These are phyloP conservation scores for Scomber scombrus DNA, from an alignment of 2,113 vertebrate species.

Conservation along the genomic window DNA sequence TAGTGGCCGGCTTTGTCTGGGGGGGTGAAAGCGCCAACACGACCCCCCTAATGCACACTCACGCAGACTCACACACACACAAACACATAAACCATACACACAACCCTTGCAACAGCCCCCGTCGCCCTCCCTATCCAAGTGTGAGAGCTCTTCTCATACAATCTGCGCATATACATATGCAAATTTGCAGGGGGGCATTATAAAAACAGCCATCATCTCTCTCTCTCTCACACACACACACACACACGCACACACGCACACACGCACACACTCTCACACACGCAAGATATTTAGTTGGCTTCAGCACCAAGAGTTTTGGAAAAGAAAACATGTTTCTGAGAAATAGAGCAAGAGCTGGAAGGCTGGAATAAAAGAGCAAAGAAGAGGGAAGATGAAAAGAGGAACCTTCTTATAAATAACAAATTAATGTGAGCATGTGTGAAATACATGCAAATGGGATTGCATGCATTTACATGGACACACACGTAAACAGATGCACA, in stretches of 20 bases:
- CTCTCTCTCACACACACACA: conserved; percentile 40
- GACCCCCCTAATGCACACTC: conserved; percentile 37
- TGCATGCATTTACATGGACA: conserved; percentile 68
- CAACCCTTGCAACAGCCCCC: conserved; percentile 69
- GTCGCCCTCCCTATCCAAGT: conserved; percentile 75
- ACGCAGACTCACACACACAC: conserved; percentile 50
- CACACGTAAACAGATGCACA: conserved; percentile 54
- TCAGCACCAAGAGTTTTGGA: conserved; percentile 58
- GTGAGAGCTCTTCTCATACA: conserved; percentile 83
- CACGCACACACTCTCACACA: conserved; percentile 32
- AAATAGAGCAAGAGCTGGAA: conserved; percentile 63
- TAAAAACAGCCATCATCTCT: conserved; percentile 76
- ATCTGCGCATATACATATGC: conserved; percentile 85
- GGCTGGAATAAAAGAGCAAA: conserved; percentile 53
- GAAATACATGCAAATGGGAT: conserved; percentile 82
- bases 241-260: conserved; percentile 37
- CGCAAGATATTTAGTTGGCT: conserved; percentile 63
- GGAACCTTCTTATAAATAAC: conserved; percentile 71
- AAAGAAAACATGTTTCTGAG: conserved; percentile 66
- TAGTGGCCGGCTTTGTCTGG: conserved; percentile 83
- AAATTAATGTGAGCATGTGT: conserved; percentile 77
- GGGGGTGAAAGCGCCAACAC: conserved; percentile 69
- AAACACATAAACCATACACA: conserved; percentile 69
- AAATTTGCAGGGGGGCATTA: conserved; percentile 80
- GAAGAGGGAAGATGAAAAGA: conserved; percentile 68